Percentiles rank a stretch among this genome's conserved stretches.
Conservation (phyloP, 1,140 invertebrate species). For the Drosophila tristis region DNA sequence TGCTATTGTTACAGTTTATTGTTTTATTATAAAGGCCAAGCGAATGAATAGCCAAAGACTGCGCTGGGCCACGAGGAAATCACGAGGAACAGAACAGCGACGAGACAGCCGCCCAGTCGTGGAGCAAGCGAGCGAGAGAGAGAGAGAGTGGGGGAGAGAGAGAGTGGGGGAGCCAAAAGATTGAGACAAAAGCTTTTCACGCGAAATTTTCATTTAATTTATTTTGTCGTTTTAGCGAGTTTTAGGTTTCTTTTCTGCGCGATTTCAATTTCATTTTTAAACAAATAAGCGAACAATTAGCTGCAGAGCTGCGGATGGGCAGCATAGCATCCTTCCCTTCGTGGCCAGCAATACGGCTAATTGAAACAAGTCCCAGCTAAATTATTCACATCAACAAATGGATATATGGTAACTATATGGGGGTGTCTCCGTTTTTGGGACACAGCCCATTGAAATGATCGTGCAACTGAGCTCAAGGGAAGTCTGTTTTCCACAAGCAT, state of each 20-base stretch:
- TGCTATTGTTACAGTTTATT: conserved; percentile 81
- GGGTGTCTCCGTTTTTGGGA: not conserved
- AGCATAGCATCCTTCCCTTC: conserved; percentile 6
- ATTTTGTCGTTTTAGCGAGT: conserved; percentile 41
- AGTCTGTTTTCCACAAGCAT: too few species aligned
- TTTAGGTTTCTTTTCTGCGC: conserved; percentile 39
- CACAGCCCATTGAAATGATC: too few species aligned
- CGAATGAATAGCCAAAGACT: conserved; percentile 72
- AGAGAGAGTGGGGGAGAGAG: not conserved
- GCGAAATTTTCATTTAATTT: conserved; percentile 63
- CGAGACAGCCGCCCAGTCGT: too few species aligned
- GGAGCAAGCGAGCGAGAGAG: not conserved
- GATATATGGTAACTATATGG: not conserved
- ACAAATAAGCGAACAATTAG: conserved; percentile 77
- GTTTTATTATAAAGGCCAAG: conserved; percentile 80
- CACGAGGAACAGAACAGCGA: too few species aligned
- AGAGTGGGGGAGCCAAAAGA: not conserved
- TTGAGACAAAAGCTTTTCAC: conserved; percentile 29
- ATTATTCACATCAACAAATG: conserved; percentile 28
- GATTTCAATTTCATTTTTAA: conserved; percentile 45
- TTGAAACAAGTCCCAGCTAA: conserved; percentile 34
- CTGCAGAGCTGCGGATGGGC: conserved; percentile 8
- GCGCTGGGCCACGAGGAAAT: conserved; percentile 8
- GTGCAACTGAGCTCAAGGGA: too few species aligned
- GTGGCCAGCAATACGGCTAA: not conserved